Base-by-base conservation (phyloP, 2,888 invertebrate species). In the Trachelus tabidus region DNA sequence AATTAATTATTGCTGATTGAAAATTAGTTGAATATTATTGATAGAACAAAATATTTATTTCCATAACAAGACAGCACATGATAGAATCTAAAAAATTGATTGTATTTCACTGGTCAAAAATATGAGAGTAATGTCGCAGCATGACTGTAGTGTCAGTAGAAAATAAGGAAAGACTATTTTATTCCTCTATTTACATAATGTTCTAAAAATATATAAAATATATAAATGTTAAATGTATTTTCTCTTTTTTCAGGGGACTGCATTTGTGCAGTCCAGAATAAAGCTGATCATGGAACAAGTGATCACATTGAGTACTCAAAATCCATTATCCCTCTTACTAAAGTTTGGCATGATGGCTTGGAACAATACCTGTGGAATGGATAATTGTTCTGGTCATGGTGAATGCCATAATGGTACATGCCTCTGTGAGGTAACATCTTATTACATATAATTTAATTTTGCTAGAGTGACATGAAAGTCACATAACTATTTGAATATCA, bases 371-470 rank as follows among this genome's bases (percentile, higher is more conserved):
- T 94, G 94, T 86, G 96, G 96, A 90, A 94, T 93, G 79, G 94
- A 94, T 86, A 96, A 95, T 92, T 98, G 98, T 93, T 97, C 96
- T 88, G 97, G 97, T 81, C 95, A 96, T 82, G 98, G 98, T 33
- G 98, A 98, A 92, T 98, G 98, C 92, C 94, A 96, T 90, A 97
- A 98, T 91, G 97, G 97, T 83, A 97, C 97, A 77, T 98, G 98
- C 90, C 94, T 97, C 85, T 98, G 98, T 92, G 97, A 97, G 93
- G 98, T 98, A 86, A 94, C 23, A 9, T 23, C 56, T 40, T 40
- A 6, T 40, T 56, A 23, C 35, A 35, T 56, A 56, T 9, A 23
- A 56, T 9, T 95, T 77, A 40, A 12, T n/a, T 77, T 40, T 31
- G 15, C 1, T 30, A 11, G 31, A 68, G 23, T 71, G 73, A 35